A percentile compares a stretch with the other conserved stretches of the same genome.
These are phyloP conservation scores for Neoniphon sammara DNA, from an alignment of 2,797 vertebrate genomes.

Conservation along the genomic window DNA sequence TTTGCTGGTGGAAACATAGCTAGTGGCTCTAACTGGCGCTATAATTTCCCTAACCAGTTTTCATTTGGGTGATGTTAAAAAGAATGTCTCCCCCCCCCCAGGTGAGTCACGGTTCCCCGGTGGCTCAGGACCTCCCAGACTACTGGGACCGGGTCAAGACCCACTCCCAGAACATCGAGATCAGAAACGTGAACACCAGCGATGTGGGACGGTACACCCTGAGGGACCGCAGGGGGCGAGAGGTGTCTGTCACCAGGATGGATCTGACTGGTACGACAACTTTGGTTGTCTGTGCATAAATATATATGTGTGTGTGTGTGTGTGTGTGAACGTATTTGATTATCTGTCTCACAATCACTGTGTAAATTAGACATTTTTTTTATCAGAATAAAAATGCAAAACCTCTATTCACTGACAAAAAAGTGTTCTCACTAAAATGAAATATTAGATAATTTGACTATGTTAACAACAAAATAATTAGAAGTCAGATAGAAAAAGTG, in stretches of 20 bases:
- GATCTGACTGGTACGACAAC: slow-evolving; percentile 69
- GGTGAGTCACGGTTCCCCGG: slow-evolving; percentile 59
- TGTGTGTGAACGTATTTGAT: neutral
- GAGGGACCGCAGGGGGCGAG: slow-evolving; percentile 26
- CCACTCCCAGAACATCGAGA: slow-evolving; percentile 39
- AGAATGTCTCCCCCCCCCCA: slow-evolving; percentile 26
- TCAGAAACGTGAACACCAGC: slow-evolving; percentile 64
- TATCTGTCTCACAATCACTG: too few relatives aligned
- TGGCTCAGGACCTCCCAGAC: slow-evolving; percentile 47
- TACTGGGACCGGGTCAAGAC: slow-evolving; percentile 65
- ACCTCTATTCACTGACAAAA: too few relatives aligned
- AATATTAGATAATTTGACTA: too few relatives aligned
- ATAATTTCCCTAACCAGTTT: too few relatives aligned
- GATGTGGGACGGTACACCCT: slow-evolving; percentile 75
- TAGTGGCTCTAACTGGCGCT: neutral
- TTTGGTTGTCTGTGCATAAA: neutral
- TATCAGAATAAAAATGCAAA: too few relatives aligned
- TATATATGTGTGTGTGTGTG: neutral
- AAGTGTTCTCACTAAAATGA: too few relatives aligned
- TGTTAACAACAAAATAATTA: too few relatives aligned
- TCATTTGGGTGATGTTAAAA: neutral
- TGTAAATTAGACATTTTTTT: too few relatives aligned
- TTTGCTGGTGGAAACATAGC: neutral
- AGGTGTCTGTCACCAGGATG: slow-evolving; percentile 70
- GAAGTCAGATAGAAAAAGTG: too few relatives aligned